These are phyloP conservation scores for Nasonia vitripennis DNA, from an alignment of 1,140 invertebrate species.

Conservation along the genomic window DNA sequence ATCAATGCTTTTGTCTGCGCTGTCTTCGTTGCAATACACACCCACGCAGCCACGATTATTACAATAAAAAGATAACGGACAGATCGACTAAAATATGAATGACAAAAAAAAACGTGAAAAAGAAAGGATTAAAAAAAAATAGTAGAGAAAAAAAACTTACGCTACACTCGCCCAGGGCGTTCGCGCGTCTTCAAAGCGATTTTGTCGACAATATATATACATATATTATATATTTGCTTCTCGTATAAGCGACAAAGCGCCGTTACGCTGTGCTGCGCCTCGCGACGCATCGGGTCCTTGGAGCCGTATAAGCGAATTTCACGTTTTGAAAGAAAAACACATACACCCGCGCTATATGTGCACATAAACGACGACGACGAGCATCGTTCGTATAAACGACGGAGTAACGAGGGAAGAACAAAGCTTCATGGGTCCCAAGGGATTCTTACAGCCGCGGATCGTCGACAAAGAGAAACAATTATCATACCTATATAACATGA, in stretches of 20 bases:
- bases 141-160: conserved; percentile 19
- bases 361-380: not conserved
- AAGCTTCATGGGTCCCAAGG: not conserved
- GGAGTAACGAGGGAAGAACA: not conserved
- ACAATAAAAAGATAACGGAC: not conserved
- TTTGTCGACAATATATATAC: conserved; percentile 51
- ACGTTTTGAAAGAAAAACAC: not conserved
- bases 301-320: not conserved
- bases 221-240: conserved; percentile 49
- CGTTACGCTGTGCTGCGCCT: not conserved
- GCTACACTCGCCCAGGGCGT: conserved; percentile 43
- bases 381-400: conserved; percentile 1
- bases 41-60: conserved; percentile 1
- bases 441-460: conserved; percentile 19
- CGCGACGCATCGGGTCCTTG: not conserved
- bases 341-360: not conserved
- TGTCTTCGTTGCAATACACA: conserved; percentile 57
- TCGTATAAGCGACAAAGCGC: conserved; percentile 43
- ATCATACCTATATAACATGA: not conserved
- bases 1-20: conserved; percentile 62
- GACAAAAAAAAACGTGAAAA: conserved; percentile 1
- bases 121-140: conserved; percentile 13
- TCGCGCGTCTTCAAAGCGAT: conserved; percentile 38
- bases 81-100: not conserved
- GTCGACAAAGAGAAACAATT: conserved; percentile 2